phyloP scores from a whole-genome alignment of 2,888 invertebrate genomes.

The Drosophila hamatofila region DNA sequence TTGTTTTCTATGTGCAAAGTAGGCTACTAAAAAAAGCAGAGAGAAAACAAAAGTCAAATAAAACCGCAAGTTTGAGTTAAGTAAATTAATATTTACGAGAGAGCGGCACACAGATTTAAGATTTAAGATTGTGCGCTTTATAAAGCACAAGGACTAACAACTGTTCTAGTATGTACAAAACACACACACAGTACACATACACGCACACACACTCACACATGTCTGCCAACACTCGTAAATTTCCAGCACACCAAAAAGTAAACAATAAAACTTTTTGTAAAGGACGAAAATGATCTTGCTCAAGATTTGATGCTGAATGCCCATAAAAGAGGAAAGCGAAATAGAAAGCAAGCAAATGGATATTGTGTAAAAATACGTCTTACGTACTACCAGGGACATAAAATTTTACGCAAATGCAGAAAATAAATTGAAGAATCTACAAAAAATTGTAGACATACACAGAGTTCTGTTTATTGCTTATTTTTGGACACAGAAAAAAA shows the following conservation, averaged over 20 bases:
- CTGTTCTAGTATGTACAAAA: conserved; percentile 37
- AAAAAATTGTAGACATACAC: conserved; percentile 9
- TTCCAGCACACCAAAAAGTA: conserved; percentile 62
- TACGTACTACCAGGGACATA: conserved; percentile 35
- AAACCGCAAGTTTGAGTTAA: conserved; percentile 54
- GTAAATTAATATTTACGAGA: conserved; percentile 76
- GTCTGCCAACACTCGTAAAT: conserved; percentile 56
- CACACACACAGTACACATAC: conserved; percentile 13
- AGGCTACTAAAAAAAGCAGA: conserved; percentile 25
- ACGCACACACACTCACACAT: conserved; percentile 6
- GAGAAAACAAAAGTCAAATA: conserved; percentile 43
- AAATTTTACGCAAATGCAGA: conserved; percentile 45
- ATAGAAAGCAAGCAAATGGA: conserved; percentile 46
- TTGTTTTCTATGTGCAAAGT: conserved; percentile 22
- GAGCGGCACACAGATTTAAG: conserved; percentile 40
- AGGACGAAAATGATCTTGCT: conserved; percentile 34
- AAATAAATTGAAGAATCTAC: conserved; percentile 51
- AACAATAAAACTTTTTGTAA: conserved; percentile 69
- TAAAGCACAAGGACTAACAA: conserved; percentile 33
- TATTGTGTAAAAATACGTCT: conserved; percentile 29
- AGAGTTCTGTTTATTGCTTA: conserved; percentile 47
- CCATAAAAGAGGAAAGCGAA: conserved; percentile 57
- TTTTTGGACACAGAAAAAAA: conserved; percentile 15
- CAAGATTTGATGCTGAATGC: conserved; percentile 52
- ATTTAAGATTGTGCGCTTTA: conserved; percentile 60